These are phyloP conservation scores for Zosterops lateralis DNA, from an alignment of 2,113 vertebrate species.

Conservation along the genomic window DNA sequence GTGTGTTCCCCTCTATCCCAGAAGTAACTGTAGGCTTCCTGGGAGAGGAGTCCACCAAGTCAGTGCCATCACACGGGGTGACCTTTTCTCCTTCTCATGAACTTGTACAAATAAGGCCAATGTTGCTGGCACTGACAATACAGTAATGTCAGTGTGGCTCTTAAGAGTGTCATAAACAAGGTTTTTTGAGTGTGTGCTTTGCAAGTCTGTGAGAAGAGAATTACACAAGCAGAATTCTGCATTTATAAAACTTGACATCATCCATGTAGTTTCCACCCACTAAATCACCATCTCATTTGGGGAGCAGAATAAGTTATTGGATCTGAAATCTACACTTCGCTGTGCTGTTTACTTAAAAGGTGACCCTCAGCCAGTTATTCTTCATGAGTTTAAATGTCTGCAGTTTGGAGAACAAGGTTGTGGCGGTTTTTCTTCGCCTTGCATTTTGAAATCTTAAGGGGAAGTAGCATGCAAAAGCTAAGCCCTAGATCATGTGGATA, in stretches of 20 bases:
- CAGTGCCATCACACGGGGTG: neutral
- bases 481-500: neutral
- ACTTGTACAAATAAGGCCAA: neutral
- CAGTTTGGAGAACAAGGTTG: neutral
- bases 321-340: neutral
- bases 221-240: neutral
- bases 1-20: neutral
- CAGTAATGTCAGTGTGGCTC: neutral
- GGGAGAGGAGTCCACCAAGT: neutral
- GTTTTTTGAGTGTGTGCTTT: neutral
- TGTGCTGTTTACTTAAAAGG: neutral
- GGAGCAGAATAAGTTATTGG: neutral
- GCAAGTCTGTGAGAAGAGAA: neutral
- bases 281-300: neutral
- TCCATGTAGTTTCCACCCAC: neutral
- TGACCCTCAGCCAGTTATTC: neutral
- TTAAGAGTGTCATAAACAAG: neutral
- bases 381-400: neutral
- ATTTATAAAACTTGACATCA: neutral
- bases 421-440: neutral
- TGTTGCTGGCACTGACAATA: neutral
- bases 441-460: neutral
- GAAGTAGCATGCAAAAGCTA: neutral
- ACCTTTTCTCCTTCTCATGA: neutral
- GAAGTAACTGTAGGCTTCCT: accelerated